These are phyloP conservation scores for Drosophila anceps DNA, from an alignment of 2,888 invertebrate genomes.

Conservation along the genomic window DNA sequence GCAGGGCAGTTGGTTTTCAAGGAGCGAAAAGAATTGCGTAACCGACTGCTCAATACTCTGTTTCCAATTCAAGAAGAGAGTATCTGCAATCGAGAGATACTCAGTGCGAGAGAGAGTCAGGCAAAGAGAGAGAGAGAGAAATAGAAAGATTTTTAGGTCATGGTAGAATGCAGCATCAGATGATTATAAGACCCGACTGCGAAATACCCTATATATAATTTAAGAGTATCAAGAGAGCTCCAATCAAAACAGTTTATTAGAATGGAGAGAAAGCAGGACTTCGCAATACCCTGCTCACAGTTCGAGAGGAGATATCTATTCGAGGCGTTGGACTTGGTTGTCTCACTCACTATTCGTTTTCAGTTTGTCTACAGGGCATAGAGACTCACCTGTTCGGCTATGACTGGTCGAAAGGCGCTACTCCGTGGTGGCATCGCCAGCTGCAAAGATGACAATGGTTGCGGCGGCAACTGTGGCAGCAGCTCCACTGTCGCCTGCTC, in stretches of 20 bases:
- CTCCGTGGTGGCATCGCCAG: constrained; percentile 55
- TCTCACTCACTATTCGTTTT: no score
- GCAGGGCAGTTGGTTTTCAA: background rate
- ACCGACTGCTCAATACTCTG: background rate
- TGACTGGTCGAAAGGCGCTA: constrained; percentile 81
- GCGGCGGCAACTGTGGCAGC: constrained; percentile 8
- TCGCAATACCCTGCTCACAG: background rate
- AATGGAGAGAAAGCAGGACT: background rate
- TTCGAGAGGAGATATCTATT: background rate
- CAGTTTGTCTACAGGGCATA: background rate
- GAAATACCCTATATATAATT: background rate
- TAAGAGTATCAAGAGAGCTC: background rate
- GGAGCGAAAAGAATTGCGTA: background rate
- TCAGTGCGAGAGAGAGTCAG: no score
- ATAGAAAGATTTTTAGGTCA: background rate
- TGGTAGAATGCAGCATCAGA: no score
- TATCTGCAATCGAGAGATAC: no score
- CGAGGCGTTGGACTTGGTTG: background rate
- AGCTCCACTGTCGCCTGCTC: constrained; percentile 26
- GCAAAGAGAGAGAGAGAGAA: background rate
- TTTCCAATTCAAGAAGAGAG: background rate
- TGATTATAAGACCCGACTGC: background rate
- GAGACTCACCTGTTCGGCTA: constrained; percentile 66
- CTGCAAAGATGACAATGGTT: constrained; percentile 22
- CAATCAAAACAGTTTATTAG: background rate